Evolutionary conservation across 2,888 invertebrate species (phyloP), one percentile per base, ranked within the genome.

Genomic region (Blastobasis lacticolella): DNA sequence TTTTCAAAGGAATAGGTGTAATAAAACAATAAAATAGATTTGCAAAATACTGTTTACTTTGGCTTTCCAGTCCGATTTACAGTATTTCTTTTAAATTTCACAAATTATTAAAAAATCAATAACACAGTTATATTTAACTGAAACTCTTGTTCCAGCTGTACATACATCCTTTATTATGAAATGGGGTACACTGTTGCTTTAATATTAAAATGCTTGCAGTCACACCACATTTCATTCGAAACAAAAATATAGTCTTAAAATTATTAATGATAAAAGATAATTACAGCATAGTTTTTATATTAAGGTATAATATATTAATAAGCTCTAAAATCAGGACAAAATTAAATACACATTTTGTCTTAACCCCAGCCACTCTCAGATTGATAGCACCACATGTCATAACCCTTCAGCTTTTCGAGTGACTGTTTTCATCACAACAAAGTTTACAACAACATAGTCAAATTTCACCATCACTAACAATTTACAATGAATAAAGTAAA

Each of bases 21-120:
- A 48, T 3, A 64, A 73, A 75, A 70, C 60, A 76, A 73, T 23
- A 23, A 75, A 49, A 53, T 59, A 45, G 48, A 5, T 66, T 58
- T 84, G 83, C 77, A 82, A 87, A 88, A 87, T 86, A 88, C 87
- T 87, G 87, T 87, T 87, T 87, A 87, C 87, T 88, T 88, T 88
- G 87, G 87, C 87, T 87, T 85, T 79, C 72, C 82, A 87, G 78
- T 86, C 86, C 76, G 80, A 84, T 84, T 81, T 82, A 87, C 87
- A 88, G 87, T 88, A 88, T 87, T 83, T 76, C 76, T 70, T 60
- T 66, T 68, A 70, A 74, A 78, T 76, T 85, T 80, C 77, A 81
- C 78, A 82, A 84, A 79, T 77, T 68, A n/a, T 42, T 42, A 51
- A 54, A 77, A 78, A 76, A 74, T 81, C 73, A 74, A 73, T 84